These are phyloP conservation scores for Dasysyrphus albostriatus DNA, from an alignment of 2,888 invertebrate genomes.

Conservation along the genomic window DNA sequence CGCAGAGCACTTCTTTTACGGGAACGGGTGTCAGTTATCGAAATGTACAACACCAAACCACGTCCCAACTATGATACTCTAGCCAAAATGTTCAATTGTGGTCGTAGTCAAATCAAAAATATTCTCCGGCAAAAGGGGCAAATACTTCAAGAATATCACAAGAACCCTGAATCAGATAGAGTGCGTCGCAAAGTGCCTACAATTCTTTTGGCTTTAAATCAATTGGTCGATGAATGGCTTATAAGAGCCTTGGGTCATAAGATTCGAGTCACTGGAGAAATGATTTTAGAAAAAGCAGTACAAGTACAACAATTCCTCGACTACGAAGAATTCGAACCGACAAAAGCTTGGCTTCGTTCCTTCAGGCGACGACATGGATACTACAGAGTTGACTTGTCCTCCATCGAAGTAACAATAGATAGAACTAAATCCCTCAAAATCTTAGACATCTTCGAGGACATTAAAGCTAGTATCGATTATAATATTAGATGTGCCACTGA, in stretches of 20 bases:
- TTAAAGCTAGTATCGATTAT: conserved; percentile 49
- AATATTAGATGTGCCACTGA: conserved; percentile 32
- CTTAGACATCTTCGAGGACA: conserved; percentile 58
- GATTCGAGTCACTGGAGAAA: conserved; percentile 17
- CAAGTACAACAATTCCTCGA: conserved; percentile 63
- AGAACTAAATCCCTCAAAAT: conserved; percentile 60
- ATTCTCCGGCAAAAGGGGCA: conserved; percentile 66
- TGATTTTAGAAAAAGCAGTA: conserved; percentile 48
- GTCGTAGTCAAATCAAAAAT: conserved; percentile 71
- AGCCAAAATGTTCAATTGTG: conserved; percentile 71
- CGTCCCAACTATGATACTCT: conserved; percentile 67
- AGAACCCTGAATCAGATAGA: conserved; percentile 62
- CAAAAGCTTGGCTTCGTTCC: conserved; percentile 65
- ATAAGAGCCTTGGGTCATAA: conserved; percentile 52
- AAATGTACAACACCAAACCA: conserved; percentile 64
- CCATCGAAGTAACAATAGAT: conserved; percentile 38
- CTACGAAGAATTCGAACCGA: conserved; percentile 67
- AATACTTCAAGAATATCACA: conserved; percentile 66
- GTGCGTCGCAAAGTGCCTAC: conserved; percentile 60
- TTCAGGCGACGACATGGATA: conserved; percentile 67
- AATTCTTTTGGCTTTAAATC: conserved; percentile 59
- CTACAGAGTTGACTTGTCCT: conserved; percentile 52
- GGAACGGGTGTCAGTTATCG: conserved; percentile 65
- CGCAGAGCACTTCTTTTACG: conserved; percentile 60
- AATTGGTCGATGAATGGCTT: conserved; percentile 65